Evolutionary conservation across 2,888 invertebrate genomes (phyloP), one percentile per base, ranked within the genome.

Genomic region (Tetranychus truncatus): DNA sequence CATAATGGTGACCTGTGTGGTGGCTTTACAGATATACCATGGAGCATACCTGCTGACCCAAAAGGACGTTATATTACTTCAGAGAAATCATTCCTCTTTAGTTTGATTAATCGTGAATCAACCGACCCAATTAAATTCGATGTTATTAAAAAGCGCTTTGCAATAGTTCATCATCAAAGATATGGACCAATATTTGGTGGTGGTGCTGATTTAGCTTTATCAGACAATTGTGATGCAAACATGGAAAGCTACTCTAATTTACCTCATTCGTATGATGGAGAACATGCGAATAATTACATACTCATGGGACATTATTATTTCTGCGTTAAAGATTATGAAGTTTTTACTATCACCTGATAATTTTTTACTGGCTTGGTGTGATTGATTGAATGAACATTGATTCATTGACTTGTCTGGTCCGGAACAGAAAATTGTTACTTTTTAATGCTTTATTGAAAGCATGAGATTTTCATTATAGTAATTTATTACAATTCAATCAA

Each of bases 101-200:
- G 91, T 1, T 85, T 93, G 67, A 86, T 87, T 79, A 89, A 89
- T 79, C 87, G 87, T 78, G 87, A 88, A 80, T 89, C 89, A 77
- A 87, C 89, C 55, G 81, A 81, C 18, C 91, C 92, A 0, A 87
- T 88, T 0, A 88, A 89, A 81, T 91, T 89, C 83, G 88, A 90
- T 79, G 88, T 94, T 78, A 86, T 88, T 74, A 93, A 92, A 83
- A 91, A 91, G 82, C 89, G 91, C 71, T 92, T 91, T 83, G 92
- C 93, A 69, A 89, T 93, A 79, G 92, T 92, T 82, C 91, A 92
- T 83, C 92, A 92, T 84, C 89, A 90, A 71, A 89, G 91, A 78
- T 92, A 91, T 82, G 94, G 94, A 1, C 94, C 94, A 1, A 93
- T 94, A 81, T 95, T 95, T 84, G 94, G 94, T 77, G 94, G 92